Conservation (phyloP, 2,113 vertebrate genomes). For the Cnemophilus loriae region DNA sequence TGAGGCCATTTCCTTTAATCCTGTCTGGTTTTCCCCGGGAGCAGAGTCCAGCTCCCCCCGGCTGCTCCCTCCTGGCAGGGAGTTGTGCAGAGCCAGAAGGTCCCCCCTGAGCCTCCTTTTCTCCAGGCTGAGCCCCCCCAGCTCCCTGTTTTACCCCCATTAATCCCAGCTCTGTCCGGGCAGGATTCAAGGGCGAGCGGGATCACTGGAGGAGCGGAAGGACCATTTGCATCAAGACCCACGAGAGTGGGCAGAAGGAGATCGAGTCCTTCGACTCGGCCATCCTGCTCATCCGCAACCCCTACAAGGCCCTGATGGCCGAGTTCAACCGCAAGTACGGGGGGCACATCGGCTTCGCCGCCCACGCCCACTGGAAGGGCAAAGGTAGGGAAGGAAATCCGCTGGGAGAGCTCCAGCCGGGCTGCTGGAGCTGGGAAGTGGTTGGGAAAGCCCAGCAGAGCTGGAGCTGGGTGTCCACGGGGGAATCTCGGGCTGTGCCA, state of each 20-base stretch:
- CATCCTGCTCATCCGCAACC: constrained; percentile 92
- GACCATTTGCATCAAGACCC: constrained; percentile 94
- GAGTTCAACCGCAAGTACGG: constrained; percentile 98
- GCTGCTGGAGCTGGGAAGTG: too few species aligned
- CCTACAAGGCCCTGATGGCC: constrained; percentile 96
- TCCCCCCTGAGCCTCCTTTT: background rate
- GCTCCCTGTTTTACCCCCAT: fast-evolving
- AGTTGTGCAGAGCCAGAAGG: fast-evolving
- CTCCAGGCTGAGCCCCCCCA: background rate
- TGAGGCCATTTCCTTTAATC: background rate
- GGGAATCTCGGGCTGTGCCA: background rate
- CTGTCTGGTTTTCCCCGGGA: background rate
- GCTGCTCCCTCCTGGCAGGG: background rate
- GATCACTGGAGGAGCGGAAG: constrained; percentile 95
- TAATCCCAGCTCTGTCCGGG: fast-evolving
- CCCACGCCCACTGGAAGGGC: constrained; percentile 92
- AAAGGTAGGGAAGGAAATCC: constrained; percentile 76
- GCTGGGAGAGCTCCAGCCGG: background rate
- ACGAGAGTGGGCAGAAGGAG: constrained; percentile 93
- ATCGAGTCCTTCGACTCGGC: constrained; percentile 89
- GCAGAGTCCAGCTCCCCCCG: fast-evolving
- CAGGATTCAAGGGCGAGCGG: constrained; percentile 95
- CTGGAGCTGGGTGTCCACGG: fast-evolving
- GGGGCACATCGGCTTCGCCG: constrained; percentile 92
- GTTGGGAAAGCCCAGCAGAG: background rate